phyloP scores from a whole-genome alignment of 2,888 invertebrate genomes.

The Marronus borbonicus region DNA sequence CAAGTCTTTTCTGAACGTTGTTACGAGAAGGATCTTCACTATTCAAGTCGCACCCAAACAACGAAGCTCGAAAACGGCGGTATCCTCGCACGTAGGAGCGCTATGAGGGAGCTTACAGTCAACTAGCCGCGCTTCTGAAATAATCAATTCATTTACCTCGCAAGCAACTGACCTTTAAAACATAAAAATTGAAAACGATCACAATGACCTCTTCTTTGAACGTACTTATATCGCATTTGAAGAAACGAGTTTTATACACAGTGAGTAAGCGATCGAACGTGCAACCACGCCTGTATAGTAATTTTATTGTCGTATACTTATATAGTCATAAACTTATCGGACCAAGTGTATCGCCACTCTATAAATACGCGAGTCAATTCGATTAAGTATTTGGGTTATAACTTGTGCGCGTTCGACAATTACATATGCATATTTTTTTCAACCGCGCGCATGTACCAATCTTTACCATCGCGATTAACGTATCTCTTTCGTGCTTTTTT shows the following conservation, averaged over 20 bases:
- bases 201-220: constrained; percentile 65
- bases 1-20: no score
- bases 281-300: constrained; percentile 52
- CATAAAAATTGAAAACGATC: constrained; percentile 65
- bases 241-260: constrained; percentile 61
- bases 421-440: constrained; percentile 39
- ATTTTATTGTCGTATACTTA: constrained; percentile 48
- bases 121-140: constrained; percentile 52
- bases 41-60: constrained; percentile 20
- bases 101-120: constrained; percentile 19
- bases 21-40: no score
- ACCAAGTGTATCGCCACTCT: constrained; percentile 48
- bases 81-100: constrained; percentile 50
- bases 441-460: not conserved
- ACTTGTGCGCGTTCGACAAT: constrained; percentile 27
- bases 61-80: constrained; percentile 50
- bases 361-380: constrained; percentile 37
- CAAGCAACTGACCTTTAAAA: constrained; percentile 68
- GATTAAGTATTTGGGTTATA: constrained; percentile 50
- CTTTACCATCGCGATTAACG: constrained; percentile 13
- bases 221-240: constrained; percentile 59
- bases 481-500: constrained; percentile 6
- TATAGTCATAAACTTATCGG: constrained; percentile 51
- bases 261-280: constrained; percentile 44
- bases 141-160: constrained; percentile 65